Base-by-base conservation (phyloP, 1,140 invertebrate species). In the Drosophila guanche region DNA sequence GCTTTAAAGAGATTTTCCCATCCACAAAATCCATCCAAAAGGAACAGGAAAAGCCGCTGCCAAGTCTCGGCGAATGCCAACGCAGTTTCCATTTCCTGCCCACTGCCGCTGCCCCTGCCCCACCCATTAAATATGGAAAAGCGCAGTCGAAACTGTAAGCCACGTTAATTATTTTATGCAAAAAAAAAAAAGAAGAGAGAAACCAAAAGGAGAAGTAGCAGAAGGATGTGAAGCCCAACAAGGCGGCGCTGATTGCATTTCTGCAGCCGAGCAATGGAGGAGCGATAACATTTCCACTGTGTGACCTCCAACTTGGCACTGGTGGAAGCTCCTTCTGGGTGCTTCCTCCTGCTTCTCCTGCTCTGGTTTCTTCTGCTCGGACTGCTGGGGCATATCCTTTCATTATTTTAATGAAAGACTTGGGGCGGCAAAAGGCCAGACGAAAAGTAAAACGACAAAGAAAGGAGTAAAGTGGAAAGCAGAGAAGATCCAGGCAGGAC, bases 371-470 rank as follows among this genome's bases (percentile, higher is more conserved):
- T 22, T 42, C 40, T 12, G 1, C 27, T 4, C n/a, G 7, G 23
- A 42, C 55, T 45, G 48, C 56, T 45, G 53, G 60, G 53, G 60
- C 68, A 74, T 79, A 84, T 84, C 79, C 75, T 66, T 79, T 84
- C 69, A 83, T 83, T 83, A 83, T 79, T 83, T 70, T 79, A 83
- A 83, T 83, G 75, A 84, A 81, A 81, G 79, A 65, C 58, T 60
- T 51, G 60, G 52, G n/a, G 25, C 37, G 27, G 40, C 42, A 20
- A 10, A 23, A 58, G 41, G 40, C 54, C 46, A 57, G 43, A 57
- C 52, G 52, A 59, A 73, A 57, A 23, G 29, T 60, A 33, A 42
- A 37, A 14, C 33, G 33, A 37, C 33, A 37, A 37, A 12, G 33
- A 37, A 37, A 4, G 33, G 4, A 37, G 33, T 12, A 37, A 7